A percentile compares a stretch with the other conserved stretches of the same genome.
Evolutionary conservation across 2,888 invertebrate species (phyloP).

Genomic region (Plagiodera versicolora): DNA sequence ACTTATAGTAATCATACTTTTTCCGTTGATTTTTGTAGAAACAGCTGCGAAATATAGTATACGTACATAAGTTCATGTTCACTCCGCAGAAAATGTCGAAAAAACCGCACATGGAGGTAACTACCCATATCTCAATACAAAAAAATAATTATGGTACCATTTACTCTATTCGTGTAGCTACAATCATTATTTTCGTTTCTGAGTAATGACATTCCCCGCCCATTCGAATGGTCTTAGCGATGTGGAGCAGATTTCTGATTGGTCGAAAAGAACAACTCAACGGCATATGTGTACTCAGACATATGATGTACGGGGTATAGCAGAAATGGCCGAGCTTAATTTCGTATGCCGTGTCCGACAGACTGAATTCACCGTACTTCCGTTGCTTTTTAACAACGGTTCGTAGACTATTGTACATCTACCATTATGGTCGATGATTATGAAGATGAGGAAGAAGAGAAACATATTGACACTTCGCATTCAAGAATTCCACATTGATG

Average conservation of each 20-base stretch:
- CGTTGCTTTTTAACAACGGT: neutral
- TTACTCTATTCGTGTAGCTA: conserved; percentile 13
- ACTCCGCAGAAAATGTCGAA: too few relatives aligned
- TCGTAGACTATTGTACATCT: neutral
- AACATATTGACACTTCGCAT: too few relatives aligned
- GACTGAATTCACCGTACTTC: neutral
- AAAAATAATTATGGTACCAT: conserved; percentile 19
- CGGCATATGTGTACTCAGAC: conserved; percentile 40
- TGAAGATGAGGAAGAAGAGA: too few relatives aligned
- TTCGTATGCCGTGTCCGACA: conserved; percentile 2
- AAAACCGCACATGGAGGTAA: neutral
- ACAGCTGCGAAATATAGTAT: too few relatives aligned
- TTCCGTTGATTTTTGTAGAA: too few relatives aligned
- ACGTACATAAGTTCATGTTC: too few relatives aligned
- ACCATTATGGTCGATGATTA: too few relatives aligned
- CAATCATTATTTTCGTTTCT: conserved; percentile 16
- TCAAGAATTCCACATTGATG: too few relatives aligned
- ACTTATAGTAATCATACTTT: too few relatives aligned
- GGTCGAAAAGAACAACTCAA: conserved; percentile 34
- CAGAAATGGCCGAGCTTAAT: conserved; percentile 13
- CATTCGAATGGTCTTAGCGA: conserved; percentile 35
- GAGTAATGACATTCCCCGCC: conserved; percentile 31
- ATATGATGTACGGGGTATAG: conserved; percentile 33
- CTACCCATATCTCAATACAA: neutral
- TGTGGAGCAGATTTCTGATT: conserved; percentile 30